Base-by-base conservation (phyloP, 1,140 invertebrate species). In the Trachymyrmex cornetzi region DNA sequence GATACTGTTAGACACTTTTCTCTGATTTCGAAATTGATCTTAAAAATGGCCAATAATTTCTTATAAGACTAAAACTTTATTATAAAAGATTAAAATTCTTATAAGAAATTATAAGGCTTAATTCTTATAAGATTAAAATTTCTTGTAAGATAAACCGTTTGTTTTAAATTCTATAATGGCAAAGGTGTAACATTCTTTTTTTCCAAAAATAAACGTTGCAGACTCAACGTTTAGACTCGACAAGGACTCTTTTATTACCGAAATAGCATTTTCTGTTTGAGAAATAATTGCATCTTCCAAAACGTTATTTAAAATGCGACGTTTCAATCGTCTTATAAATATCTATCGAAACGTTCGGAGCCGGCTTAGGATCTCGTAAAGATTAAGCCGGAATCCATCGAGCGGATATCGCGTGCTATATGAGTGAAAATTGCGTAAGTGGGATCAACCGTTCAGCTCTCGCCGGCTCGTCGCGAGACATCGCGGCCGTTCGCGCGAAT, bases 341-440 rank as follows among this genome's bases (percentile, higher is more conserved):
- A 74, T 38, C 14, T 3, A 1, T 34, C 53, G n/a, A 16, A 12
- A 19, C n/a, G 19, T 24, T 61, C 4, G 14, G 5, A 11, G 53
- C 30, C 22, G 55, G 22, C n/a, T 77, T 16, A 6, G 3, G n/a
- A 11, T 77, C 72, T 77, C 72, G n/a, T 44, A 77, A 61, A 61
- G 34, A 44, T 19, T 5, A 22, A 27, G 30, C 55, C 72, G 55
- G 34, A 44, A 61, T 61, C 34, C 30, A 61, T 61, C 22, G 66
- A 57, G 24, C 66, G 66, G 38, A 50, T 66, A 79, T 34, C 44
- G 59, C 34, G 75, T n/a, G 57, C 59, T 63, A 48, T 75, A 61
- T 61, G 55, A 77, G 38, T 14, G 27, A 79, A 79, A 79, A 79
- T 79, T 79, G 44, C 61, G 24, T 79, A 66, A 79, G 77, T 24